Base-by-base conservation (phyloP, 2,888 invertebrate genomes). In the Torymus aiolomorphi region DNA sequence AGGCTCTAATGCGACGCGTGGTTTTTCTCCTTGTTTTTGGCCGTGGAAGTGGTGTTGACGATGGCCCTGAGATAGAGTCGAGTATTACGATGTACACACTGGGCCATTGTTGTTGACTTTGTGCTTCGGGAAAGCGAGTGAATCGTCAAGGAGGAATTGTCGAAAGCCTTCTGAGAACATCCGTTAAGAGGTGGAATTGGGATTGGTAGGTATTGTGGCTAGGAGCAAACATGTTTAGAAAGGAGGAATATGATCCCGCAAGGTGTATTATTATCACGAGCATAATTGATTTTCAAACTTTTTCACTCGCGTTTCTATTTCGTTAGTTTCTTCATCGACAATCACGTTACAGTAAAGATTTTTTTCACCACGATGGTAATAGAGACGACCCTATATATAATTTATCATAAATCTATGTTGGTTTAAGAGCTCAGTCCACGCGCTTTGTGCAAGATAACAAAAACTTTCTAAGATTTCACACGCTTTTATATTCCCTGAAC, bases 1-100 rank as follows among this genome's bases (percentile, higher is more conserved):
- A 54, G 56, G 75, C 76, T 80, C 76, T 80, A 82, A 82, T 83
- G 76, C 49, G 18, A 59, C 65, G 59, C 18, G 42, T 72, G 51
- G 20, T 69, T 76, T 77, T 75, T 79, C 80, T 82, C 66, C 69
- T 79, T 67, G 18, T 51, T 66, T 65, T 80, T 65, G 57, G 24
- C 72, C 56, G 65, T 80, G 69, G 65, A 72, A 72, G 70, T 72
- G 78, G 71, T 51, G 62, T 57, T 57, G 70, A 62, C n/a, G 63
- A 42, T 70, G 78, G 57, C 70, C 78, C 74, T 79, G 74, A 62
- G 24, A n/a, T 61, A 42, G 42, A 42, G 42, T 10, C 1, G 42
- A 42, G 18, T 57, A 63, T 69, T 74, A 70, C 74, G 18, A 65
- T 31, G 69, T 65, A 59, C 54, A 42, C 42, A 42, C 42, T 54